Conservation (phyloP, 2,797 vertebrate species). For the Momotus momota region DNA sequence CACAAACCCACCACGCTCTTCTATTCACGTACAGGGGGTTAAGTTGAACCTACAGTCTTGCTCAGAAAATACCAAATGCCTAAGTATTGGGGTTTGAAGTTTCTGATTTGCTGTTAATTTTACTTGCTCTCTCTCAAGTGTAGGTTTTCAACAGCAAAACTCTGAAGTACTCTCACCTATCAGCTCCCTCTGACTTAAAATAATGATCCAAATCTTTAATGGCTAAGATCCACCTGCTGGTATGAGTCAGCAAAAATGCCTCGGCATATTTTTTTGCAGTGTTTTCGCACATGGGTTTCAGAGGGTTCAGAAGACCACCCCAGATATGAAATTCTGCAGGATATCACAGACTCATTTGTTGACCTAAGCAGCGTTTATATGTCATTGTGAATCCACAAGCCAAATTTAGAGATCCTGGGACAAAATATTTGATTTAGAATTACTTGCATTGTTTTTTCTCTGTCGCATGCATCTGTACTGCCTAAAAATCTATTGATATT, state of each 20-base stretch:
- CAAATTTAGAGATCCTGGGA: not conserved
- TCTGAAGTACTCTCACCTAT: not conserved
- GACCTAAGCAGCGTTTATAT: not conserved
- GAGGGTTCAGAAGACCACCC: not conserved
- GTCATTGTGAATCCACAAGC: not conserved
- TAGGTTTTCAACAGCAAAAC: not conserved
- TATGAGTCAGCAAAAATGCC: slow-evolving; percentile 44
- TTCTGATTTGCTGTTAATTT: not conserved
- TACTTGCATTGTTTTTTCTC: slow-evolving; percentile 10
- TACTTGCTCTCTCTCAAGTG: not conserved
- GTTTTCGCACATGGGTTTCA: not conserved
- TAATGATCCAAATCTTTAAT: not conserved
- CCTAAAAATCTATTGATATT: not conserved
- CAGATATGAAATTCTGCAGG: not conserved
- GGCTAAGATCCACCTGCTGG: not conserved
- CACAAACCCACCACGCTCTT: not conserved
- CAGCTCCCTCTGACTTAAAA: not conserved
- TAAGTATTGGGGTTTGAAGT: not conserved
- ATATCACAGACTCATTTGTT: not conserved
- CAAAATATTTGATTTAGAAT: slow-evolving; percentile 3
- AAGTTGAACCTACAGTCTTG: not conserved
- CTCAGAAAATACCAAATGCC: not conserved
- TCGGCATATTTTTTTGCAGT: not conserved
- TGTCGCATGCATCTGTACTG: not conserved
- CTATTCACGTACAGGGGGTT: not conserved